Evolutionary conservation across 2,113 vertebrate species (phyloP), one percentile per base, ranked within the genome.

Genomic region (Vireo altiloquus): DNA sequence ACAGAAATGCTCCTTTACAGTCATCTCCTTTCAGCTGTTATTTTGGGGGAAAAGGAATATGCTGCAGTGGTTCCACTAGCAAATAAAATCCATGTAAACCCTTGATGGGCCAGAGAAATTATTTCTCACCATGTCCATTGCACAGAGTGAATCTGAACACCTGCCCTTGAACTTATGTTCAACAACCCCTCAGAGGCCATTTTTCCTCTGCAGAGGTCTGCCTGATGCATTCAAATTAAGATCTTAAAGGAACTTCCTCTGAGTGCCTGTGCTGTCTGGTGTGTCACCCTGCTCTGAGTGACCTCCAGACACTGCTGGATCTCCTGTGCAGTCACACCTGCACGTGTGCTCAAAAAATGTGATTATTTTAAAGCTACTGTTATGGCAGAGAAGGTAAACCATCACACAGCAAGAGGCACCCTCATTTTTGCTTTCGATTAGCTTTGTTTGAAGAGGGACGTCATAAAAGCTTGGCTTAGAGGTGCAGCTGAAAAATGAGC

Each of bases 1-100:
- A 80, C 40, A 95, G 80, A 90, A 92, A 77, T 40, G 33, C 35
- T 94, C 76, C 46, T 92, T 82, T 89, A 20, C 57, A 72, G 59
- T 53, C 49, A 60, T 59, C 44, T 60, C 52, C 57, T 60, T 39
- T 86, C 57, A 57, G 63, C 49, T 80, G 18, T 42, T 83, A 37
- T 56, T 82, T 42, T 56, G 22, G n/a, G 23, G 54, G 20, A 10
- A 56, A 87, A 11, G 19, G 46, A 86, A 83, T 28, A 42, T 6
- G 9, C 54, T 69, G 22, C 40, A 59, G 31, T 40, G 76, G 37
- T 49, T 87, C 33, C 24, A 53, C 4, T 40, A n/a, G 37, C 16
- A 12, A 88, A 81, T 74, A 46, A 82, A 80, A 83, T 23, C 46
- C 46, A 19, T 21, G 40, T 28, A 76, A 87, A 40, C 5, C 10